Percentiles rank a stretch among this genome's conserved stretches.
These are phyloP conservation scores for Drosophila varians DNA, from an alignment of 1,140 invertebrate genomes.

Conservation along the genomic window DNA sequence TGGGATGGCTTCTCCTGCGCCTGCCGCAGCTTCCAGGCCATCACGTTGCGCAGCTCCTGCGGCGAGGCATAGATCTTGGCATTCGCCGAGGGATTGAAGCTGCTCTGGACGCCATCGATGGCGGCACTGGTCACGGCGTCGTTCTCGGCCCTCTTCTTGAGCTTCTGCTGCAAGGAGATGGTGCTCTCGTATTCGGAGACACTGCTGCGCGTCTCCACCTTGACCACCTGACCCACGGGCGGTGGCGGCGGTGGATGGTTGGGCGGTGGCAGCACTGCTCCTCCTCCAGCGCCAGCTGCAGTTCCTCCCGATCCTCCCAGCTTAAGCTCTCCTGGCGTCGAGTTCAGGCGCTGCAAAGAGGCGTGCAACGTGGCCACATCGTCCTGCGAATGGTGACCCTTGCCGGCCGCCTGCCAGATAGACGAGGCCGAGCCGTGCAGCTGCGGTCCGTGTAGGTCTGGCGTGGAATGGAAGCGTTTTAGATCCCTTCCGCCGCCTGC, in stretches of 20 bases:
- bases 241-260: slow-evolving; percentile 89
- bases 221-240: slow-evolving; percentile 89
- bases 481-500: slow-evolving; percentile 83
- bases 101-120: slow-evolving; percentile 88
- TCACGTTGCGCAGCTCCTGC: slow-evolving; percentile 91
- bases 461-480: slow-evolving; percentile 94
- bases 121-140: slow-evolving; percentile 75
- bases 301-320: not conserved
- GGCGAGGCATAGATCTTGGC: slow-evolving; percentile 95
- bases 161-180: slow-evolving; percentile 76
- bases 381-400: slow-evolving; percentile 90
- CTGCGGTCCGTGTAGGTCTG: slow-evolving; percentile 86
- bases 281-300: slow-evolving; percentile 6
- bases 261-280: slow-evolving; percentile 86
- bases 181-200: slow-evolving; percentile 83
- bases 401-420: slow-evolving; percentile 78
- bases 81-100: slow-evolving; percentile 92
- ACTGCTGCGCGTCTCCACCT: slow-evolving; percentile 86
- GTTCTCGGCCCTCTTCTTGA: slow-evolving; percentile 73
- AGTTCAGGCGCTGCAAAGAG: slow-evolving; percentile 80
- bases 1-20: slow-evolving; percentile 57
- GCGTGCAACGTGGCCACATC: slow-evolving; percentile 87
- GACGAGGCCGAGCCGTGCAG: slow-evolving; percentile 76
- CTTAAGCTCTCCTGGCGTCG: slow-evolving; percentile 23
- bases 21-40: slow-evolving; percentile 86